Evolutionary conservation across 2,888 invertebrate species (phyloP).

Genomic region (Rhamnusium bicolor): DNA sequence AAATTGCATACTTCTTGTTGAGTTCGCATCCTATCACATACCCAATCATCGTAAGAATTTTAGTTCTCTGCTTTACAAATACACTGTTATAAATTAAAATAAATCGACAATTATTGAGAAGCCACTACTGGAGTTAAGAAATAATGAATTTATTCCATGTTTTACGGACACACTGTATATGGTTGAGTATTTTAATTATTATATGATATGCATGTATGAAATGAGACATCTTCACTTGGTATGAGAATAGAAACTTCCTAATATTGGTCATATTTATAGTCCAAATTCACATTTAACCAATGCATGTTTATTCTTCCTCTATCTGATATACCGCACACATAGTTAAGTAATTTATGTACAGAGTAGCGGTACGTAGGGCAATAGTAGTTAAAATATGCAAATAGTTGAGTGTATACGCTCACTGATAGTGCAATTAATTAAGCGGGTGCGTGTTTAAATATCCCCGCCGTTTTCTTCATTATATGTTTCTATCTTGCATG

Average conservation of each 20-base stretch:
- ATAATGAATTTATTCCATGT: neutral
- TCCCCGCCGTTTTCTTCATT: slow-evolving; percentile 15
- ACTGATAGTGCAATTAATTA: slow-evolving; percentile 14
- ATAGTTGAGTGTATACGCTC: slow-evolving; percentile 40
- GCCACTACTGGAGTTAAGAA: too few relatives aligned
- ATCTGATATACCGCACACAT: neutral
- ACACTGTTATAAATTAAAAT: too few relatives aligned
- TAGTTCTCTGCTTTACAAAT: too few relatives aligned
- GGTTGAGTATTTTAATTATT: too few relatives aligned
- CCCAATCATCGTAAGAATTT: too few relatives aligned
- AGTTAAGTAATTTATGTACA: slow-evolving; percentile 16
- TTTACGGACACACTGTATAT: neutral
- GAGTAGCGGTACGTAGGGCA: neutral
- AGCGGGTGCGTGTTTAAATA: slow-evolving; percentile 10
- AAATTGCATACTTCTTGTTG: too few relatives aligned
- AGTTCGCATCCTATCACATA: too few relatives aligned
- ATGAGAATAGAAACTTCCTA: neutral
- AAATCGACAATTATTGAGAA: too few relatives aligned
- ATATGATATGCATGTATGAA: neutral
- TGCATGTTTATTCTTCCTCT: neutral
- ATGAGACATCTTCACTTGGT: neutral
- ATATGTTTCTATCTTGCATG: neutral
- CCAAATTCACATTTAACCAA: neutral
- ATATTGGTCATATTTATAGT: neutral
- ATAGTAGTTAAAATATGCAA: slow-evolving; percentile 45